Percentiles rank a stretch among this genome's conserved stretches.
phyloP scores from a whole-genome alignment of 1,140 invertebrate species.

The Pseudobourletiella spinata region DNA sequence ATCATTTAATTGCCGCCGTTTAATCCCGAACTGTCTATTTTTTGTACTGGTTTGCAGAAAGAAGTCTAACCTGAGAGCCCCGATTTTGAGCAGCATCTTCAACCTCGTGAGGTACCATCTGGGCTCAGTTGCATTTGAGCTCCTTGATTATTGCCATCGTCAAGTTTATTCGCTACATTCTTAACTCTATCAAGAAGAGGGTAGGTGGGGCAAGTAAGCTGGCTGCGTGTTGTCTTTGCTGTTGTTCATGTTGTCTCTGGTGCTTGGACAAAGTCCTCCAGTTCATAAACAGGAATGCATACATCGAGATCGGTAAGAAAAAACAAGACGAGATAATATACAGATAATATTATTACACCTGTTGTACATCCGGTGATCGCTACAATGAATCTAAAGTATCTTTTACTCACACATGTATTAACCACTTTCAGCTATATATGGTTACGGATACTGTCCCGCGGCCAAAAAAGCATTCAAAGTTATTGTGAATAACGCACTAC shows the following conservation, averaged over 20 bases:
- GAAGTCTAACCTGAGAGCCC: slow-evolving; percentile 34
- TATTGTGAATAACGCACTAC: slow-evolving; percentile 54
- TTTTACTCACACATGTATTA: no score
- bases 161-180: slow-evolving; percentile 53
- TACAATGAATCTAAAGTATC: not conserved
- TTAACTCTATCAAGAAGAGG: slow-evolving; percentile 42
- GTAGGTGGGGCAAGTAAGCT: slow-evolving; percentile 2
- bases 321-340: no score
- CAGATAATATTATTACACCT: no score
- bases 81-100: slow-evolving; percentile 49
- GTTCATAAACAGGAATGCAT: slow-evolving; percentile 65
- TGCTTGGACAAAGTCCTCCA: slow-evolving; percentile 63
- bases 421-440: slow-evolving; percentile 53
- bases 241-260: slow-evolving; percentile 62
- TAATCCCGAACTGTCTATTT: no score
- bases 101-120: slow-evolving; percentile 61
- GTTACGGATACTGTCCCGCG: slow-evolving; percentile 56
- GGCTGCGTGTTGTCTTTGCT: slow-evolving; percentile 44
- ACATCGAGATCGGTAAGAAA: slow-evolving; percentile 59
- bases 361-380: no score
- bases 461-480: slow-evolving; percentile 54
- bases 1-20: not conserved
- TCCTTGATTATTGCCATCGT: slow-evolving; percentile 63
- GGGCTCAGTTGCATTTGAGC: slow-evolving; percentile 65
- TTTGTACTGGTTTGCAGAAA: slow-evolving; percentile 22